Evolutionary conservation across 2,888 invertebrate genomes (phyloP).

Genomic region (Julus scanicus): DNA sequence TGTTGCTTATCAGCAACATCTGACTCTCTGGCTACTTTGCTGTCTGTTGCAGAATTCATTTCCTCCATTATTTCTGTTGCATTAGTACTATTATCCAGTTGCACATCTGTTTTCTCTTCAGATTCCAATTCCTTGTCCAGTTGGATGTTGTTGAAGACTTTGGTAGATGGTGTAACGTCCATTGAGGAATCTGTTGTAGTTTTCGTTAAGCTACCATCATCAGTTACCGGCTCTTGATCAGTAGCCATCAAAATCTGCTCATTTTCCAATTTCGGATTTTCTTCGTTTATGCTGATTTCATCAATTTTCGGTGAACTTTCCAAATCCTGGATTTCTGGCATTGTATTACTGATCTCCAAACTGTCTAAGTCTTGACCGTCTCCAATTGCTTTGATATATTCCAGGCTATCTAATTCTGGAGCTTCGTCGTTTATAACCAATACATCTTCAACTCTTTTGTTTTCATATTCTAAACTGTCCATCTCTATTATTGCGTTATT

Average conservation of each 20-base stretch:
- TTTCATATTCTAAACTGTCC: conserved; percentile 4
- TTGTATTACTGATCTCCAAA: neutral
- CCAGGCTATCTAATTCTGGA: neutral
- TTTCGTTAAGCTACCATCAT: neutral
- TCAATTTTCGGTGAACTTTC: neutral
- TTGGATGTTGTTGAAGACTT: neutral
- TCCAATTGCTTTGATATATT: neutral
- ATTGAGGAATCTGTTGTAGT: neutral
- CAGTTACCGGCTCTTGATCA: neutral
- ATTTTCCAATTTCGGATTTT: neutral
- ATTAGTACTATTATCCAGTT: neutral
- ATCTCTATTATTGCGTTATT: neutral
- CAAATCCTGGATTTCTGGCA: neutral
- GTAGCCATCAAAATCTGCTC: neutral
- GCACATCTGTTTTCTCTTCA: neutral
- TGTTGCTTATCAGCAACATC: neutral
- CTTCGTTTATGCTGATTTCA: neutral
- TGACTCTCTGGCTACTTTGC: neutral
- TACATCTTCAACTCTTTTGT: neutral
- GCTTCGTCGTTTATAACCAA: neutral
- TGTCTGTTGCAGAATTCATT: neutral
- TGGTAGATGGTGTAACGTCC: neutral
- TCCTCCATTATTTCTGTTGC: neutral
- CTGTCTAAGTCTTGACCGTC: conserved; percentile 19
- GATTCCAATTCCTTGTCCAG: neutral